A percentile compares a stretch with the other conserved stretches of the same genome.
phyloP scores from a whole-genome alignment of 2,113 vertebrate species.

The Sus scrofa region T2T-Sscrofa CM000824.6:31908001-31908500 shows the following conservation, averaged over 20 bases:
- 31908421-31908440: neutral
- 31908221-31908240: constrained; percentile 51
- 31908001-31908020: constrained; percentile 25
- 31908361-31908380: no score
- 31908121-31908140: neutral
- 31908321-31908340: constrained; percentile 56
- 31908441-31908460: neutral
- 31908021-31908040: constrained; percentile 49
- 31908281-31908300: constrained; percentile 43
- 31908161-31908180: neutral
- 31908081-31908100: constrained; percentile 73
- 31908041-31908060: constrained; percentile 63
- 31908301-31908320: constrained; percentile 55
- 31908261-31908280: neutral
- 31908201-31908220: constrained; percentile 53
- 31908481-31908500: neutral
- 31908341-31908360: constrained; percentile 45
- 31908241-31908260: constrained; percentile 28
- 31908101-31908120: constrained; percentile 63
- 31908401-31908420: constrained; percentile 30
- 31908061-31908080: constrained; percentile 23
- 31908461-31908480: neutral
- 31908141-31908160: constrained; percentile 28
- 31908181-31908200: neutral
- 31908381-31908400: constrained; percentile 46